Percentiles rank a stretch among this genome's conserved stretches.
Conservation (phyloP, 2,888 invertebrate species). For the Leucophenga montana region DNA sequence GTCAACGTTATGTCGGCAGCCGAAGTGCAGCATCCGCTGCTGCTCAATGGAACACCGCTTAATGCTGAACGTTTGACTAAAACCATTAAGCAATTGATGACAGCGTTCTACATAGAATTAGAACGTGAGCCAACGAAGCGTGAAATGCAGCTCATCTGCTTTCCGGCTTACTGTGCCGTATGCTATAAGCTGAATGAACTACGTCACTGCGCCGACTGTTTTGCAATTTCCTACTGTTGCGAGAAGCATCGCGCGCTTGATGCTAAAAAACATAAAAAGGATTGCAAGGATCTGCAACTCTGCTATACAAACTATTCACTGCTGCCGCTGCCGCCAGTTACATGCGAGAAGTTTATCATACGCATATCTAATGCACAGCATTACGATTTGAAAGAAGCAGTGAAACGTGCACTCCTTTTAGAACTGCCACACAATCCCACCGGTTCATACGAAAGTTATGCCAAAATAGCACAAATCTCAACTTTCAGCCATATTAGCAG, state of each 20-base stretch:
- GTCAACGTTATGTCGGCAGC: slow-evolving; percentile 41
- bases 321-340: slow-evolving; percentile 11
- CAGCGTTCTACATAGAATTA: slow-evolving; percentile 46
- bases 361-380: slow-evolving; percentile 38
- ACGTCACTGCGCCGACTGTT: slow-evolving; percentile 51
- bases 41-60: slow-evolving; percentile 46
- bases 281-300: slow-evolving; percentile 55
- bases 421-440: slow-evolving; percentile 44
- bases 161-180: slow-evolving; percentile 58
- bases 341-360: slow-evolving; percentile 27
- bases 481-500: slow-evolving; percentile 64
- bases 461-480: slow-evolving; percentile 54
- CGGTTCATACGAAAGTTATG: slow-evolving; percentile 46
- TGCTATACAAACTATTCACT: slow-evolving; percentile 59
- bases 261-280: slow-evolving; percentile 44
- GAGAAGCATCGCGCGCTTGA: slow-evolving; percentile 50
- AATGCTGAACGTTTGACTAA: slow-evolving; percentile 46
- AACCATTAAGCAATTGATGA: slow-evolving; percentile 53
- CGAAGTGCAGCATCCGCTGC: slow-evolving; percentile 52
- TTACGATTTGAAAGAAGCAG: slow-evolving; percentile 48
- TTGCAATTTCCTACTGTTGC: slow-evolving; percentile 60
- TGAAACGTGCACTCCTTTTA: slow-evolving; percentile 45
- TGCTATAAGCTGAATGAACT: slow-evolving; percentile 52
- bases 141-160: slow-evolving; percentile 62
- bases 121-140: slow-evolving; percentile 49